Evolutionary conservation across 2,113 vertebrate genomes (phyloP).

Genomic region (Cynoglossus semilaevis): DNA sequence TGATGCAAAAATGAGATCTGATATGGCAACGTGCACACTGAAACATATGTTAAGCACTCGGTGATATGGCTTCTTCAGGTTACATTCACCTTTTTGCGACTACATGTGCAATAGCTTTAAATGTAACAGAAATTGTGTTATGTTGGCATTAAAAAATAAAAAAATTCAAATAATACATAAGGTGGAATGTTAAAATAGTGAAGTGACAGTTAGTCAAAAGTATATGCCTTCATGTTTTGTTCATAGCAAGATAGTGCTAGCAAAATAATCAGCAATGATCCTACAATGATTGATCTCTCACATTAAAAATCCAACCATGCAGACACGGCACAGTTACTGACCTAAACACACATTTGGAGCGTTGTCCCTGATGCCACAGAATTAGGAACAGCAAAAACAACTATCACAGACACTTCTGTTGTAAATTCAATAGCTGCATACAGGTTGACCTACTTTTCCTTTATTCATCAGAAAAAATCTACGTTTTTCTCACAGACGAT

Average conservation of each 20-base stretch:
- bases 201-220: slow-evolving; percentile 15
- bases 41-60: slow-evolving; percentile 57
- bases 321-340: slow-evolving; percentile 44
- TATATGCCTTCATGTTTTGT: background rate
- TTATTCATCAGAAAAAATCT: slow-evolving; percentile 1
- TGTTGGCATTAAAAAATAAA: slow-evolving; percentile 2
- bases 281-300: slow-evolving; percentile 43
- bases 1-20: slow-evolving; percentile 38
- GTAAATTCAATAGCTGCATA: slow-evolving; percentile 19
- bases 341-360: slow-evolving; percentile 28
- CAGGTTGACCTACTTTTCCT: background rate
- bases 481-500: slow-evolving; percentile 1
- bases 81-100: slow-evolving; percentile 67
- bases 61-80: slow-evolving; percentile 69
- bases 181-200: slow-evolving; percentile 16
- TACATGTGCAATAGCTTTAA: slow-evolving; percentile 3
- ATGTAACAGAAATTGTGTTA: slow-evolving; percentile 19
- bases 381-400: slow-evolving; percentile 26
- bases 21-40: slow-evolving; percentile 64
- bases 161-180: slow-evolving; percentile 22
- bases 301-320: slow-evolving; percentile 46
- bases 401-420: background rate
- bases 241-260: slow-evolving; percentile 21
- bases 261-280: slow-evolving; percentile 12
- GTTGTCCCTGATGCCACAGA: slow-evolving; percentile 24